Base-by-base conservation (phyloP, 2,113 vertebrate genomes). In the Nothobranchius kuhntae region DNA sequence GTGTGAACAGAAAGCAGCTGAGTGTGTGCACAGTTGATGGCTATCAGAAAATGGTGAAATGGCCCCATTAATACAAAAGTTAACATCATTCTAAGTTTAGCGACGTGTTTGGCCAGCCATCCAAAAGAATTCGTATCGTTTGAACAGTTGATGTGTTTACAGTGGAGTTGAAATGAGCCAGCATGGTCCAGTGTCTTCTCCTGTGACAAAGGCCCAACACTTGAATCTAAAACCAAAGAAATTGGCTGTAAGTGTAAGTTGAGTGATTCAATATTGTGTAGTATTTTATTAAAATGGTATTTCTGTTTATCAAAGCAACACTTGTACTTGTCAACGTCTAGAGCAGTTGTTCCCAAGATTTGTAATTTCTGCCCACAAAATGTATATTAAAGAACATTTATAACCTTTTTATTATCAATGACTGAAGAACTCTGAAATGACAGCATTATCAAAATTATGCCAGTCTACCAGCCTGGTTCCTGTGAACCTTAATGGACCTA, bases 1-100 rank as follows among this genome's bases (percentile, higher is more conserved):
- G 21, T 3, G 3, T 30, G 30, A 30, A 30, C 30, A 30, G 30
- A 30, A 30, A 30, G 30, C 30, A 2, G 30, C 30, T 30, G 30
- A 30, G 30, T 30, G 21, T 21, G 21, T 21, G 21, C 65, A 59
- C 53, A 67, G 78, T 61, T 78, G 54, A 81, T 60, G 75, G 65
- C 68, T 67, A 85, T 89, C 84, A 86, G 71, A 73, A 82, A 64
- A 60, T 11, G 61, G 67, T 53, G 71, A 86, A 88, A 85, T 82
- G 68, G 74, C 55, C 77, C 83, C 53, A 67, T 89, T 86, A 83
- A 72, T 44, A 21, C 42, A 67, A 76, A 42, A 36, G 61, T 77
- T 73, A 68, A 87, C 87, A 87, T 90, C 81, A 75, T 70, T 30
- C 75, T 46, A 66, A 83, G 85, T 79, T 73, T 65, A 24, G n/a